Conservation (phyloP, 2,113 vertebrate genomes). For the Gymnogyps californianus region DNA sequence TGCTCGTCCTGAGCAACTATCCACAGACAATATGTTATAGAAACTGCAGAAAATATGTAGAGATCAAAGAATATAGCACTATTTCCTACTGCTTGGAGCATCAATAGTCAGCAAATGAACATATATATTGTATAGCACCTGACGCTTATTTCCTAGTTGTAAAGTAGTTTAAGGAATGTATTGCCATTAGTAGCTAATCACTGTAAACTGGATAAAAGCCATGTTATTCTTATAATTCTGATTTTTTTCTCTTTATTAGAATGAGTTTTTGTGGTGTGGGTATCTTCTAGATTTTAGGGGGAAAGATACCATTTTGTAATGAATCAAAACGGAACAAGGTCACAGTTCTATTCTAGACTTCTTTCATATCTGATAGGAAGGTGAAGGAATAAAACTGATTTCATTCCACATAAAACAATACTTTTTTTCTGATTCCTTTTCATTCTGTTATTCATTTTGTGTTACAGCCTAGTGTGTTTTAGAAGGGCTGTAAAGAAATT, state of each 20-base stretch:
- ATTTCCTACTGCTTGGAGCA: neutral
- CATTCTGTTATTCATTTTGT: neutral
- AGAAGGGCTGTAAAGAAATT: neutral
- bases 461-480: neutral
- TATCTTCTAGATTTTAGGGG: neutral
- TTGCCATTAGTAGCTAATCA: neutral
- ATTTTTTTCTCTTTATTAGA: neutral
- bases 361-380: neutral
- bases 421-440: neutral
- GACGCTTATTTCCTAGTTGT: neutral
- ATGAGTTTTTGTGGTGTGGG: neutral
- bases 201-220: slow-evolving; percentile 3
- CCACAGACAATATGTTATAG: neutral
- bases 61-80: neutral
- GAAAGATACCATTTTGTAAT: neutral
- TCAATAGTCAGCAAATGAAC: neutral
- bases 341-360: neutral
- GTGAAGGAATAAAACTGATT: neutral
- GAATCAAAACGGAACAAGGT: neutral
- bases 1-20: neutral
- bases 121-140: neutral
- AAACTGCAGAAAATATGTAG: neutral
- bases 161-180: neutral
- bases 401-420: neutral
- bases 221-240: neutral